phyloP scores from a whole-genome alignment of 2,797 vertebrate genomes.

The Myotis myotis region DNA sequence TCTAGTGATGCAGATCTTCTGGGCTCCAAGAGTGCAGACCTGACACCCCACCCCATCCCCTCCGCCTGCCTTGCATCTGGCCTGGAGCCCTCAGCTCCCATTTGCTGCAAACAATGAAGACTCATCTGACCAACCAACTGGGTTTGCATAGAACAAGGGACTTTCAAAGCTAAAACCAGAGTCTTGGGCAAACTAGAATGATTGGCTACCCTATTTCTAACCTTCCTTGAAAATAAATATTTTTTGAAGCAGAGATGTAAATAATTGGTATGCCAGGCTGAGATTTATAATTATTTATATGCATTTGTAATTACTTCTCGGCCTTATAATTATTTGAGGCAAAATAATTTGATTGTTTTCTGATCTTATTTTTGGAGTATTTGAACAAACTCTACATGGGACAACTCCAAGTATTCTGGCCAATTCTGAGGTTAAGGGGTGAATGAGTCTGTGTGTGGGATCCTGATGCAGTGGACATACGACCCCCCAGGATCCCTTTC shows the following conservation, averaged over 20 bases:
- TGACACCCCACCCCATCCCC: too few relatives aligned
- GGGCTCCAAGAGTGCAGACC: background rate
- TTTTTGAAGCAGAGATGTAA: background rate
- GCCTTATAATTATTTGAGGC: background rate
- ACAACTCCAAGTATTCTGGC: background rate
- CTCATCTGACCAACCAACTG: background rate
- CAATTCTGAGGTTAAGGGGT: background rate
- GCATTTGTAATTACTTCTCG: background rate
- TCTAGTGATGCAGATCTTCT: background rate
- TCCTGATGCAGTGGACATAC: background rate
- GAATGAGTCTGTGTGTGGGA: background rate
- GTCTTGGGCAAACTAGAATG: background rate
- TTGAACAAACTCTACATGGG: background rate
- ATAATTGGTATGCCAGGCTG: background rate
- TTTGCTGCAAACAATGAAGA: background rate
- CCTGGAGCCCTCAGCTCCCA: background rate
- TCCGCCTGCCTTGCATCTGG: background rate
- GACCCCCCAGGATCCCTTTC: background rate
- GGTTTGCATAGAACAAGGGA: background rate
- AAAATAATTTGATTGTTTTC: background rate
- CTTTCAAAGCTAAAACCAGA: background rate
- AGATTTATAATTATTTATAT: background rate
- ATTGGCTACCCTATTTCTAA: background rate
- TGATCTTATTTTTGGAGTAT: slow-evolving; percentile 9
- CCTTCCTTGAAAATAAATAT: background rate